These are phyloP conservation scores for Perccottus glenii DNA, from an alignment of 2,113 vertebrate genomes.

Conservation along the genomic window DNA sequence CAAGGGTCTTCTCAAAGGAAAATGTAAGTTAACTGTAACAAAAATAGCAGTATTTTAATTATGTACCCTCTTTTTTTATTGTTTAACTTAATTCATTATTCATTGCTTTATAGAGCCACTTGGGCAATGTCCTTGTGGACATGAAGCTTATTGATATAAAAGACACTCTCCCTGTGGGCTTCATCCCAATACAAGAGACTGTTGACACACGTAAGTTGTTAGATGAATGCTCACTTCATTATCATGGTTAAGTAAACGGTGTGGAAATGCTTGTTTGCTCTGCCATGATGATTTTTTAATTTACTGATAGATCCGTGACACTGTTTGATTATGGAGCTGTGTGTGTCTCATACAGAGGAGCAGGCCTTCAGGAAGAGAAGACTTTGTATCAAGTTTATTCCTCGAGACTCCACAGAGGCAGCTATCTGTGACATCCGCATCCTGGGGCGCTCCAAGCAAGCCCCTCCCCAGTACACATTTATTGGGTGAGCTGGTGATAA, in stretches of 20 bases:
- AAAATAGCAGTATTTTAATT: neutral
- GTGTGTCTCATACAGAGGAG: slow-evolving; percentile 84
- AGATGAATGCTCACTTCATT: neutral
- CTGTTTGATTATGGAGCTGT: neutral
- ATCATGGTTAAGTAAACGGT: neutral
- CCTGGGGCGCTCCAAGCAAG: slow-evolving; percentile 92
- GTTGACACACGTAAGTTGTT: slow-evolving; percentile 92
- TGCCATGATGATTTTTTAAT: neutral
- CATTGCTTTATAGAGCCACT: slow-evolving; percentile 84
- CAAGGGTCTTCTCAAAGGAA: slow-evolving; percentile 96
- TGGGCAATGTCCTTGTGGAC: slow-evolving; percentile 96
- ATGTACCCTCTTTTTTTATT: neutral
- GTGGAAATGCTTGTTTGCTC: neutral
- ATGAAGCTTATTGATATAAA: slow-evolving; percentile 99
- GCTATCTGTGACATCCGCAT: slow-evolving; percentile 97
- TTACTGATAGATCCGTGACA: neutral
- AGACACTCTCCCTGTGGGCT: slow-evolving; percentile 96
- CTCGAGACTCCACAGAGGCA: slow-evolving; percentile 95
- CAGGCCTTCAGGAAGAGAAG: slow-evolving; percentile 94
- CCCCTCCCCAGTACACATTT: slow-evolving; percentile 95
- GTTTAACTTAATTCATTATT: slow-evolving; percentile 17
- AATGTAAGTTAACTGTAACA: slow-evolving; percentile 85
- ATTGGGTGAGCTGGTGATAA: slow-evolving; percentile 86
- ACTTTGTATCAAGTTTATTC: slow-evolving; percentile 98
- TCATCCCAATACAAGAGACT: slow-evolving; percentile 98